Evolutionary conservation across 1,140 invertebrate genomes (phyloP).

Genomic region (Drosophila melanica): DNA sequence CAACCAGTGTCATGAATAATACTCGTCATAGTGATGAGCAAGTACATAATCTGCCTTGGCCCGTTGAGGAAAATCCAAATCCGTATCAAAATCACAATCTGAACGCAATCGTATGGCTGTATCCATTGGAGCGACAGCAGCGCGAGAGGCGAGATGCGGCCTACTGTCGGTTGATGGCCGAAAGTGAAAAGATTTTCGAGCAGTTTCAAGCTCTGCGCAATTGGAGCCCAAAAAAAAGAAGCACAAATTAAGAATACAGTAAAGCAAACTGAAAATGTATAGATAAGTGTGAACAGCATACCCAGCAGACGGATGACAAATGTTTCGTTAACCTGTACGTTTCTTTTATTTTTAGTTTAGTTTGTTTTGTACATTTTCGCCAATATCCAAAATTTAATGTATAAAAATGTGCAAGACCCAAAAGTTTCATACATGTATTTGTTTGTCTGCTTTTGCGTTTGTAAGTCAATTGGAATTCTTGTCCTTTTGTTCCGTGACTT

Average conservation of each 20-base stretch:
- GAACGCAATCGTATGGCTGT: conserved; percentile 12
- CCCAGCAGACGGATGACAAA: too few species aligned
- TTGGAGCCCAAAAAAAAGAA: not conserved
- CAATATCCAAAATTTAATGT: conserved; percentile 5
- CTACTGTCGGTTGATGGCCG: not conserved
- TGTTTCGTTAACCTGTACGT: too few species aligned
- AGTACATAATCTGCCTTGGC: conserved; percentile 1
- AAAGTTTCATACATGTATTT: not conserved
- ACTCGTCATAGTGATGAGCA: conserved; percentile 8
- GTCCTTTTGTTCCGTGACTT: conserved; percentile 56
- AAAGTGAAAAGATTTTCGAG: conserved; percentile 10
- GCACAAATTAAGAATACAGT: not conserved
- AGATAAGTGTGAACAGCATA: too few species aligned
- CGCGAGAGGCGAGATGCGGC: not conserved
- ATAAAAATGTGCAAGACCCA: conserved; percentile 2
- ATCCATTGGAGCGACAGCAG: conserved; percentile 1
- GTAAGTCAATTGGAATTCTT: conserved; percentile 13
- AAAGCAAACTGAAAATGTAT: too few species aligned
- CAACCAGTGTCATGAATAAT: conserved; percentile 1
- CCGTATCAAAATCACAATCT: not conserved
- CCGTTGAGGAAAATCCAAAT: not conserved
- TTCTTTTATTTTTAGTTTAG: not conserved
- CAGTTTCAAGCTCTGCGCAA: not conserved
- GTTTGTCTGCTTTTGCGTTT: not conserved
- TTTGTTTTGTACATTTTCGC: not conserved